phyloP scores from a whole-genome alignment of 2,797 vertebrate species.

The Limnodromus scolopaceus region DNA sequence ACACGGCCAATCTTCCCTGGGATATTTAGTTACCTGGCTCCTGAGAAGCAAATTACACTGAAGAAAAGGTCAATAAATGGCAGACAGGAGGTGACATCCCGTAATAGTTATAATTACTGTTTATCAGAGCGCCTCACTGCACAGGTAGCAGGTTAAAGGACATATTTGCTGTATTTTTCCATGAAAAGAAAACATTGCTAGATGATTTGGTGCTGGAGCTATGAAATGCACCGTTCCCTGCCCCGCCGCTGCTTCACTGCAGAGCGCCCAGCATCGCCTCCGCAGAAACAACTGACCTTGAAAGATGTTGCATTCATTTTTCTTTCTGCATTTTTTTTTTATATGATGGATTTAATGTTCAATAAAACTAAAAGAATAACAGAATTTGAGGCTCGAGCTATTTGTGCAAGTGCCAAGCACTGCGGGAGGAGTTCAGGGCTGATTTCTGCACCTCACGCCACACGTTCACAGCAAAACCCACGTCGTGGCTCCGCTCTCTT shows the following conservation, averaged over 20 bases:
- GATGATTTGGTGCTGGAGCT: fast-evolving
- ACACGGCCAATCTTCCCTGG: not conserved
- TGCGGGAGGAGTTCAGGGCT: not conserved
- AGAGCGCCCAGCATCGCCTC: not conserved
- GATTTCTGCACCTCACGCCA: not conserved
- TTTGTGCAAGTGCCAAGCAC: not conserved
- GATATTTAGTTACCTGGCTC: not conserved
- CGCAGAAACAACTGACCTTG: not conserved
- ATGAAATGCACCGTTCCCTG: not conserved
- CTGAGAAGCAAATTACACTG: not conserved
- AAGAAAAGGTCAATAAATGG: not conserved
- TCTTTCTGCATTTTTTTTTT: constrained; percentile 1
- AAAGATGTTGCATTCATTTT: not conserved
- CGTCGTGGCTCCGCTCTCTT: not conserved
- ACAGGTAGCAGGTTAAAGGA: not conserved
- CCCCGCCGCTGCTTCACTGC: not conserved
- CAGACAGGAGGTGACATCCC: not conserved
- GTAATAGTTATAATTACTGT: not conserved
- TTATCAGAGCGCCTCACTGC: not conserved
- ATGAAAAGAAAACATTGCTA: not conserved
- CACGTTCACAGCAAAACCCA: not conserved
- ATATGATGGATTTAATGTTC: constrained; percentile 30
- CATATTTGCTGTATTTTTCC: not conserved
- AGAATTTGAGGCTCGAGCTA: not conserved
- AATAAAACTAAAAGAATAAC: constrained; percentile 32